Evolutionary conservation across 2,113 vertebrate species (phyloP).

Genomic region (Peromyscus leucopus): DNA sequence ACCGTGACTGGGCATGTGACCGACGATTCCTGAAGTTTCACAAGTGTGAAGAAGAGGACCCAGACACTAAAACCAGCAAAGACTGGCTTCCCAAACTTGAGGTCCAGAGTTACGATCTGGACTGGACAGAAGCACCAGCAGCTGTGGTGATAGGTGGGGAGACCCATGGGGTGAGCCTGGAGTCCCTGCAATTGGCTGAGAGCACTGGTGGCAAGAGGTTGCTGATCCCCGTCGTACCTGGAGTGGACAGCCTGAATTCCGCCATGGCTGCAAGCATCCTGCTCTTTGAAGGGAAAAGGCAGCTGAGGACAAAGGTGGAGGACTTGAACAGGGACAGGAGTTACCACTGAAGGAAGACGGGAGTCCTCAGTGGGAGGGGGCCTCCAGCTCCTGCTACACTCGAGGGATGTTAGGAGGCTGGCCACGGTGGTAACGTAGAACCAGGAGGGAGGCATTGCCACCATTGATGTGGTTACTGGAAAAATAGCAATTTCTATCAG

Average conservation of each 20-base stretch:
- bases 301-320: constrained; percentile 79
- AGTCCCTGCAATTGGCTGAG: constrained; percentile 89
- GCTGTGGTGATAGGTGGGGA: constrained; percentile 95
- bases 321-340: constrained; percentile 27
- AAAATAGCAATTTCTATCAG: neutral
- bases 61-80: neutral
- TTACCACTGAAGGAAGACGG: neutral
- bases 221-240: constrained; percentile 90
- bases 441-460: neutral
- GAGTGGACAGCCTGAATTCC: constrained; percentile 94
- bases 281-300: constrained; percentile 95
- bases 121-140: constrained; percentile 88
- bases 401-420: neutral
- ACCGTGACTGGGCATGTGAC: constrained; percentile 85
- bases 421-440: neutral
- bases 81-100: constrained; percentile 84
- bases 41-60: constrained; percentile 61
- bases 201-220: constrained; percentile 89
- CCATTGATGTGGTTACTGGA: neutral
- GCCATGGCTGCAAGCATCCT: constrained; percentile 94
- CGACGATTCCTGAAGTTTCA: constrained; percentile 56
- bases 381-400: neutral
- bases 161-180: constrained; percentile 91
- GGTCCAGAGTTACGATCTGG: constrained; percentile 87
- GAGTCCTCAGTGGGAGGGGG: neutral